Evolutionary conservation across 1,140 invertebrate species (phyloP).

Genomic region (Zophobas atratus): DNA sequence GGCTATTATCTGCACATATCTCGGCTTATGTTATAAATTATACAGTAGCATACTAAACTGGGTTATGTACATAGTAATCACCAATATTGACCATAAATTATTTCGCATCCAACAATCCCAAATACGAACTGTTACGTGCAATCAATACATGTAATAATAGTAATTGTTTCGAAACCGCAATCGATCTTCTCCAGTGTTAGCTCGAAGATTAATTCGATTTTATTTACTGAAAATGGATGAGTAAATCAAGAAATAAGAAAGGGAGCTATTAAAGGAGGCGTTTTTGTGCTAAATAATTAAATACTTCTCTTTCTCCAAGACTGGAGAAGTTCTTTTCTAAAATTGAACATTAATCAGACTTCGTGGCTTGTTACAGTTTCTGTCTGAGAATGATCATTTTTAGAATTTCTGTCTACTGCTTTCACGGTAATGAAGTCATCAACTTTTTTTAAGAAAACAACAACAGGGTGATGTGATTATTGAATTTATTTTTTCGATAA

Average conservation of each 20-base stretch:
- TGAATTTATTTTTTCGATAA: too few species aligned
- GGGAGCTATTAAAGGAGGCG: slow-evolving; percentile 21
- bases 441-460: neutral
- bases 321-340: slow-evolving; percentile 25
- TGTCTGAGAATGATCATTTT: neutral
- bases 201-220: slow-evolving; percentile 34
- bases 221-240: slow-evolving; percentile 31
- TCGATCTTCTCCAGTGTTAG: slow-evolving; percentile 13
- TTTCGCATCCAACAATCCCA: neutral
- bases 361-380: slow-evolving; percentile 22
- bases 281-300: slow-evolving; percentile 43
- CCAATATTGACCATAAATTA: slow-evolving; percentile 34
- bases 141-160: slow-evolving; percentile 29
- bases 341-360: slow-evolving; percentile 39
- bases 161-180: slow-evolving; percentile 12
- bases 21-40: slow-evolving; percentile 17
- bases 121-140: neutral
- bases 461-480: too few species aligned
- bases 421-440: neutral
- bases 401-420: too few species aligned
- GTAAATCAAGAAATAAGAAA: slow-evolving; percentile 25
- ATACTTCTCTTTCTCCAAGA: slow-evolving; percentile 24
- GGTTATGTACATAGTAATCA: neutral
- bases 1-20: slow-evolving; percentile 22
- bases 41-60: neutral